Evolutionary conservation across 2,888 invertebrate genomes (phyloP), one percentile per base, ranked within the genome.

Genomic region (Panzeria rudis): DNA sequence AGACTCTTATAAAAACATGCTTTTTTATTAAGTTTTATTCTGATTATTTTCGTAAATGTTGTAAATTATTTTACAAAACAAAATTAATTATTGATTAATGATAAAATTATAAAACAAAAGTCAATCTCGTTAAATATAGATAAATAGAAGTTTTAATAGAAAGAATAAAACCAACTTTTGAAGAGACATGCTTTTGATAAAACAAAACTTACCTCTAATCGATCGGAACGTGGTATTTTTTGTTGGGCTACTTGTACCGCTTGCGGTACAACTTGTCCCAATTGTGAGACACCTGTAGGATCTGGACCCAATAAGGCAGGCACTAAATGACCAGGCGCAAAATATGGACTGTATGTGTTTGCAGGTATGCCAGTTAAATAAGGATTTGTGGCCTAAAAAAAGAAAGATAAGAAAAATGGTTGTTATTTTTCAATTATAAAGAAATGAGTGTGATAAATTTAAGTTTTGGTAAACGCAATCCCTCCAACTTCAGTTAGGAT

Each of bases 181-280:
- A 35, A 47, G 72, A 75, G 69, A 61, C 83, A 86, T 86, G 83
- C 78, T 69, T 38, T 54, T 76, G n/a, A 52, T 38, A 54, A 54
- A 47, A 75, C 20, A 81, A 69, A 77, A 94, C 96, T 95, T 95
- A 98, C 98, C 98, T 98, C 98, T 94, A 98, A 95, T 94, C 98
- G 95, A 94, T 98, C 98, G 93, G 97, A 96, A 93, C 98, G 96
- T 90, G 97, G 97, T 95, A 98, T 95, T 94, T 98, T 98, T 94
- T 98, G 98, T 94, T 97, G 96, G 93, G 96, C 96, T 93, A 96
- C 97, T 94, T 94, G 97, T 93, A 95, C 97, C 93, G 95, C 96
- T 94, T 97, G 97, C 93, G 95, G 97, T 93, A 95, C 96, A 90
- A 95, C 96, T 89, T 92, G 93, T 88, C 97, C 96, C 89, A 97